Conservation (phyloP, 2,888 invertebrate species). For the Sesia bembeciformis region DNA sequence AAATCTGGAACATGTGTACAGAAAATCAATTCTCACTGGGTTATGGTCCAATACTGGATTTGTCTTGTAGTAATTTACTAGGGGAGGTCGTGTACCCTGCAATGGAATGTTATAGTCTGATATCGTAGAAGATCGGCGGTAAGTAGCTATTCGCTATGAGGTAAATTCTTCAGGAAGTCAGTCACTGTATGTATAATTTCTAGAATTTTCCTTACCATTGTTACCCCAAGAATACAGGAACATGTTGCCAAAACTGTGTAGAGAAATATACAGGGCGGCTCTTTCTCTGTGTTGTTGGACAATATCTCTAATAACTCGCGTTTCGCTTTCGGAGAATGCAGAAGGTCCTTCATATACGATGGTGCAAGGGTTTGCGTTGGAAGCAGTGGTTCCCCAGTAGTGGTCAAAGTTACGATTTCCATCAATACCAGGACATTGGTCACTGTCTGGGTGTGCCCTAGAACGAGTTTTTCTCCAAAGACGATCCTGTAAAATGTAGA, state of each 20-base stretch:
- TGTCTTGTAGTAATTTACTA: too few species aligned
- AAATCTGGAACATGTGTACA: too few species aligned
- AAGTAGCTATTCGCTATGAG: too few species aligned
- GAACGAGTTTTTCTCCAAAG: slow-evolving; percentile 83
- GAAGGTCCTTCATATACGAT: slow-evolving; percentile 77
- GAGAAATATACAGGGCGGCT: slow-evolving; percentile 78
- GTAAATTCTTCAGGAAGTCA: too few species aligned
- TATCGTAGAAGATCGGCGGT: too few species aligned
- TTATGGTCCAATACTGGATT: too few species aligned
- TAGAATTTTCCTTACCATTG: slow-evolving; percentile 47
- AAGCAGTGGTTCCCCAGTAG: slow-evolving; percentile 76
- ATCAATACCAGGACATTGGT: slow-evolving; percentile 80
- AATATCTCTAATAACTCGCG: slow-evolving; percentile 70
- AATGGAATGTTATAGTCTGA: too few species aligned
- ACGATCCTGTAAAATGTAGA: slow-evolving; percentile 66
- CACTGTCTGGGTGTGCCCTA: slow-evolving; percentile 39
- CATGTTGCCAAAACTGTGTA: slow-evolving; percentile 84
- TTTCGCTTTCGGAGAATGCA: slow-evolving; percentile 82
- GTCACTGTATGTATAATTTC: neutral
- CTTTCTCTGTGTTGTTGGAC: slow-evolving; percentile 63
- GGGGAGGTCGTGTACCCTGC: too few species aligned
- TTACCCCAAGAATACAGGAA: slow-evolving; percentile 83
- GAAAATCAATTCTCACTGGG: too few species aligned
- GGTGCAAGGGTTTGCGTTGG: slow-evolving; percentile 69
- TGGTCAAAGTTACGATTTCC: slow-evolving; percentile 85